Evolutionary conservation across 2,888 invertebrate genomes (phyloP).

Genomic region (Amphipyra tragopoginis): DNA sequence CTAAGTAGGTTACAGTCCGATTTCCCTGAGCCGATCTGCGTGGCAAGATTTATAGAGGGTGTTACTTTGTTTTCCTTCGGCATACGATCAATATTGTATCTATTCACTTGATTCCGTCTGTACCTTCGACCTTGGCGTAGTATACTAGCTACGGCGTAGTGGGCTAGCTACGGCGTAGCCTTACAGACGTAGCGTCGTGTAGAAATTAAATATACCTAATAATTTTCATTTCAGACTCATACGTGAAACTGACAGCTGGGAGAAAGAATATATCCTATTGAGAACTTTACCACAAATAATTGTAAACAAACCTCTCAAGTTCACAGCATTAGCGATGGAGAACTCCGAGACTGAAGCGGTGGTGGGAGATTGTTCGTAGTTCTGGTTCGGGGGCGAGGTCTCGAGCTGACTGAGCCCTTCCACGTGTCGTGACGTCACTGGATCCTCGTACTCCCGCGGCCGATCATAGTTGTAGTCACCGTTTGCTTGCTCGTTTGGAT

Average conservation of each 20-base stretch:
- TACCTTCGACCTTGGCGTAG: constrained; percentile 13
- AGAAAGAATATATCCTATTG: too few relatives aligned
- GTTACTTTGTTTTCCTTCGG: constrained; percentile 20
- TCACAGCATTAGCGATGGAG: constrained; percentile 83
- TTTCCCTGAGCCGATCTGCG: constrained; percentile 24
- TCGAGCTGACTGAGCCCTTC: constrained; percentile 70
- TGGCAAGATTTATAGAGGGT: constrained; percentile 43
- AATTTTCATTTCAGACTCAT: too few relatives aligned
- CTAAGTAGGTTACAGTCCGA: constrained; percentile 39
- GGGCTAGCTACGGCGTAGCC: constrained; percentile 21
- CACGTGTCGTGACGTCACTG: constrained; percentile 72
- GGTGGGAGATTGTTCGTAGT: constrained; percentile 73
- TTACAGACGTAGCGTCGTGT: neutral
- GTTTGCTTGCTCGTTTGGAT: constrained; percentile 54
- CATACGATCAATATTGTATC: constrained; percentile 29
- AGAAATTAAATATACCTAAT: neutral
- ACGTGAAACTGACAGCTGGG: too few relatives aligned
- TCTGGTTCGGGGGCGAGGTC: constrained; percentile 63
- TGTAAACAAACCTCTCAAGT: constrained; percentile 79
- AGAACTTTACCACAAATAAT: too few relatives aligned
- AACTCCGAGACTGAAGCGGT: constrained; percentile 78
- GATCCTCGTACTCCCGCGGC: constrained; percentile 72
- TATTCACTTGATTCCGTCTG: constrained; percentile 4
- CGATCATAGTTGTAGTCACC: constrained; percentile 75
- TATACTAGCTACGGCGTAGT: constrained; percentile 34